phyloP scores from a whole-genome alignment of 2,113 vertebrate species.

The Brachypteracias leptosomus region DNA sequence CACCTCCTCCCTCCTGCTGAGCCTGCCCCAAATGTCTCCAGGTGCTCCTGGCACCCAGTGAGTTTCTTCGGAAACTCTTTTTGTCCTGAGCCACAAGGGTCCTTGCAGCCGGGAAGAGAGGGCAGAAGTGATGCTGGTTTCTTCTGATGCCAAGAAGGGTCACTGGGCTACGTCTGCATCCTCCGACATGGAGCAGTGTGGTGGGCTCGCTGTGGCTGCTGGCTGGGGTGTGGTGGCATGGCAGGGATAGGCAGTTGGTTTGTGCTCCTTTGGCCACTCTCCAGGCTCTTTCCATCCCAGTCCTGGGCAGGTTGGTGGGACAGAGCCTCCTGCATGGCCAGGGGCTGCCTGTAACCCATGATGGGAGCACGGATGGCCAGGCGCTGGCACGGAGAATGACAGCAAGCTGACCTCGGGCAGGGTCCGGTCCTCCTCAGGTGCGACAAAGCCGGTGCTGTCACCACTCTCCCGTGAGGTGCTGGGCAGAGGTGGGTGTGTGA shows the following conservation, averaged over 20 bases:
- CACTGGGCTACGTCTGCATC: background rate
- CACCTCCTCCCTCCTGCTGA: background rate
- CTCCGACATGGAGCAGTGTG: background rate
- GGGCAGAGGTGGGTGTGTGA: background rate
- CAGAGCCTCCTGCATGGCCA: background rate
- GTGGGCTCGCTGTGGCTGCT: background rate
- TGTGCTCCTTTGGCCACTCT: background rate
- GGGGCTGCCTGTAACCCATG: background rate
- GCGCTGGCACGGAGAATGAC: background rate
- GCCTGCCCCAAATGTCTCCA: background rate
- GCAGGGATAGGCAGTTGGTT: background rate
- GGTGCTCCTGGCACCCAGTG: background rate
- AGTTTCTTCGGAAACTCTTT: background rate
- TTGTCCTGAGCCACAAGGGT: background rate
- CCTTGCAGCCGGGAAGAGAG: background rate
- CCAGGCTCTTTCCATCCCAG: background rate
- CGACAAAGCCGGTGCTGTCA: background rate
- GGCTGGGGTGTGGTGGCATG: fast-evolving
- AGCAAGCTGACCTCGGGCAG: background rate
- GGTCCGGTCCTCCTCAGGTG: background rate
- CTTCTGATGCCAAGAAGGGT: background rate
- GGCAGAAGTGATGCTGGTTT: background rate
- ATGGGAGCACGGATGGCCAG: background rate
- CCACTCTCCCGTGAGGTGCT: background rate
- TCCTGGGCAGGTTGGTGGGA: background rate